phyloP scores from a whole-genome alignment of 2,113 vertebrate species.

The Cololabis saira region DNA sequence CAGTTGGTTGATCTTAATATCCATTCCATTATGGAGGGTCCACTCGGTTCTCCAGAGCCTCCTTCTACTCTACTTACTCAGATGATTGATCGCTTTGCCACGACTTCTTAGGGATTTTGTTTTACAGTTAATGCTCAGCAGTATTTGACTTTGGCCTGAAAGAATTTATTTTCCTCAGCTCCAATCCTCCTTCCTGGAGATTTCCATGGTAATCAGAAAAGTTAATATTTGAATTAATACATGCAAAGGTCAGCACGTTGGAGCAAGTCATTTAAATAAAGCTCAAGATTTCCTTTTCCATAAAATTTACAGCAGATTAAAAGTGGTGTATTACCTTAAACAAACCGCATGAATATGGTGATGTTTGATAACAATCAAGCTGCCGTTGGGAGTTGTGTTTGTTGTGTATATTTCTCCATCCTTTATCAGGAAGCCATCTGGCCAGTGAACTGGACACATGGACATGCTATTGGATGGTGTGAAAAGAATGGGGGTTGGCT shows the following conservation, averaged over 20 bases:
- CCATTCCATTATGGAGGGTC: slow-evolving; percentile 65
- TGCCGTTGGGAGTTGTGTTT: slow-evolving; percentile 23
- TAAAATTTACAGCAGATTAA: slow-evolving; percentile 11
- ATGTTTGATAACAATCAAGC: slow-evolving; percentile 25
- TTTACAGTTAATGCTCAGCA: slow-evolving; percentile 59
- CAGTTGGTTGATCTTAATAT: slow-evolving; percentile 76
- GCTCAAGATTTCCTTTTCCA: slow-evolving; percentile 5
- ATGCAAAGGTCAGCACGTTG: slow-evolving; percentile 46
- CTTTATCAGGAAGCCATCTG: slow-evolving; percentile 84
- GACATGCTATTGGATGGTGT: slow-evolving; percentile 80
- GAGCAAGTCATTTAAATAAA: slow-evolving; percentile 12
- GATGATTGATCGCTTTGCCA: slow-evolving; percentile 62
- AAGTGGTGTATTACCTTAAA: not conserved
- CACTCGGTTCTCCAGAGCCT: slow-evolving; percentile 53
- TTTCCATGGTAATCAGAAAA: slow-evolving; percentile 61
- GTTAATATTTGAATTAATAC: slow-evolving; percentile 53
- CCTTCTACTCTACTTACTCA: slow-evolving; percentile 58
- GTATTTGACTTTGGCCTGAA: slow-evolving; percentile 59
- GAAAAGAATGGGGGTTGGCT: slow-evolving; percentile 74
- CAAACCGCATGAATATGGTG: not conserved
- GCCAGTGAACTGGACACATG: slow-evolving; percentile 69
- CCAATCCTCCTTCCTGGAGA: slow-evolving; percentile 59
- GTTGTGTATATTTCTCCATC: slow-evolving; percentile 69
- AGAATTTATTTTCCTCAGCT: slow-evolving; percentile 35
- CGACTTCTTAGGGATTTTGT: slow-evolving; percentile 49